Conservation (phyloP, 2,113 vertebrate species). For the Merops nubicus region DNA sequence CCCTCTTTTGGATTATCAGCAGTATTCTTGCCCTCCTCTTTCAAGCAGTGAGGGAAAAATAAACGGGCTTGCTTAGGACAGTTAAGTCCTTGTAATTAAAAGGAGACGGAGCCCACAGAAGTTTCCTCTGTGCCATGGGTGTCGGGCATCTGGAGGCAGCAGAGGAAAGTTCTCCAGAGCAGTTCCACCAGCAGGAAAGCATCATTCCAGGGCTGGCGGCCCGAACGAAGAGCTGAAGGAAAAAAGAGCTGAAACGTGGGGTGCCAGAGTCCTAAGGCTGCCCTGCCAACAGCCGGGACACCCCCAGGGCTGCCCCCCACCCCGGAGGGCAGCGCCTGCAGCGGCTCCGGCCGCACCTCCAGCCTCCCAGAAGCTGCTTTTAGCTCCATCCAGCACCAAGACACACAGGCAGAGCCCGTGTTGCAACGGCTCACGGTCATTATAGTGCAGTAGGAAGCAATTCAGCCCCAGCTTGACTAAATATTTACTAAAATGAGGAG, state of each 20-base stretch:
- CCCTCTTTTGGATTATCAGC: background rate
- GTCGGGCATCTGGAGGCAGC: background rate
- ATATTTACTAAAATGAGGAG: background rate
- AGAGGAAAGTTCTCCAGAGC: background rate
- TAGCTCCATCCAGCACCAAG: background rate
- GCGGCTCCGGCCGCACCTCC: background rate
- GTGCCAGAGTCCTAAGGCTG: accelerated
- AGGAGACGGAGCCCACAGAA: background rate
- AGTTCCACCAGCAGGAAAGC: background rate
- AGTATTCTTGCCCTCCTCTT: background rate
- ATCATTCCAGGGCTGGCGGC: background rate
- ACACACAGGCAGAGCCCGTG: accelerated
- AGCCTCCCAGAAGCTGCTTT: background rate
- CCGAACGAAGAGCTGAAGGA: accelerated
- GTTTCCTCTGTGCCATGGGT: background rate
- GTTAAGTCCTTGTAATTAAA: background rate
- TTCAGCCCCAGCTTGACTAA: background rate
- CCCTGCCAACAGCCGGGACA: accelerated
- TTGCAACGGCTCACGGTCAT: accelerated
- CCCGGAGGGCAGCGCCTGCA: background rate
- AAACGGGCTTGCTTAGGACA: background rate
- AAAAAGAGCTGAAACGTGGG: accelerated
- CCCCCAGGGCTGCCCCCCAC: background rate
- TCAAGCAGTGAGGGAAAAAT: background rate
- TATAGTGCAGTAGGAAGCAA: background rate